Conservation (phyloP, 2,888 invertebrate genomes). For the Glaucopsyche alexis region DNA sequence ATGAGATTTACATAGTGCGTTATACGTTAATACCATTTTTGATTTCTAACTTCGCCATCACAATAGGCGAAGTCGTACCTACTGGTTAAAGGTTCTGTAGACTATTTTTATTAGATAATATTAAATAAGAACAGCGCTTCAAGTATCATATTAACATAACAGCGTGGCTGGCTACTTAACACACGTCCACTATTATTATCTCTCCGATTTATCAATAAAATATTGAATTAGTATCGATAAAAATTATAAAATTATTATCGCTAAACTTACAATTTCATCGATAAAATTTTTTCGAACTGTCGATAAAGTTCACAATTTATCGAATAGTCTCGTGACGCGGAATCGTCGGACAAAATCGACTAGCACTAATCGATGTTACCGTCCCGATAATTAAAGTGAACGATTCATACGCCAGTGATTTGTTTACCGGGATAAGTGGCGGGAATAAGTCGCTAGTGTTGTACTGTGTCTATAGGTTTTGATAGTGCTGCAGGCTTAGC, state of each 20-base stretch:
- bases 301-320: neutral
- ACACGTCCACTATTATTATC: neutral
- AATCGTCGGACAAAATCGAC: constrained; percentile 13
- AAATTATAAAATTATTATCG: neutral
- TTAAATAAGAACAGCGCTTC: neutral
- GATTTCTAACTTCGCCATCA: no score
- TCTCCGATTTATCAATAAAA: neutral
- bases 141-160: neutral
- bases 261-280: neutral
- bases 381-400: constrained; percentile 17
- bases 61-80: no score
- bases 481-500: neutral
- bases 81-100: no score
- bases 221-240: neutral
- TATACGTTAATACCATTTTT: no score
- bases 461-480: neutral
- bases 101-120: neutral
- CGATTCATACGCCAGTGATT: constrained; percentile 16
- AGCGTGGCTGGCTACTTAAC: neutral
- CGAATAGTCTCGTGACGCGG: neutral
- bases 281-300: neutral
- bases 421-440: constrained; percentile 15
- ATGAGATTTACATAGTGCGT: no score
- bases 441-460: constrained; percentile 7
- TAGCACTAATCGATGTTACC: constrained; percentile 22